Evolutionary conservation across 1,140 invertebrate genomes (phyloP), one percentile per base, ranked within the genome.

Genomic region (Lepidotrigona ventralis): DNA sequence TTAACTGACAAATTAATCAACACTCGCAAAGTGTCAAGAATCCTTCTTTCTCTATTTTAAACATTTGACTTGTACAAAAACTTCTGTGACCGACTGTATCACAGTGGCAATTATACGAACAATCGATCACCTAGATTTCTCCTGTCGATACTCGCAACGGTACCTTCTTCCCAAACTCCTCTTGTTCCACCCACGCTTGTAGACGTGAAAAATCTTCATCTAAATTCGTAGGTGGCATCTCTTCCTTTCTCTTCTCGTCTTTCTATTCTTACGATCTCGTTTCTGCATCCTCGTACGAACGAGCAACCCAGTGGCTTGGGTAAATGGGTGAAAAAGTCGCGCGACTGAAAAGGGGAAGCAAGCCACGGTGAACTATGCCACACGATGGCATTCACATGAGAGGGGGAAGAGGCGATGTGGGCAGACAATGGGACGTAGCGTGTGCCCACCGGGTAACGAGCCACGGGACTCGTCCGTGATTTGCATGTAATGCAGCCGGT

Each of bases 261-360:
- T 53, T 70, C 63, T 53, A 60, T 80, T 78, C 60, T 68, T 21
- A 51, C 29, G 29, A 54, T 63, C 53, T 58, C n/a, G 63, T 53
- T 64, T 39, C 60, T 26, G 60, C 58, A 23, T 69, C 70, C 29
- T 33, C 39, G 12, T 29, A 58, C 56, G 6, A 15, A 21, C 58
- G 23, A 60, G 12, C 46, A 60, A 53, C 8, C 54, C 72, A 33
- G 72, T 56, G 53, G 39, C 80, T 75, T 46, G 66, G 33, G 82
- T 87, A 90, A 90, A 91, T 91, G 80, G 89, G 89, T 89, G 82
- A 89, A 90, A 91, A 91, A 87, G 85, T 85, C 75, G 56, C 75
- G 86, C 89, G 90, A 89, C 88, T 90, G 88, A n/a, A 90, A 86
- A 63, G 84, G 33, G 70, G 64, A 66, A 51, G 51, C 63, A 63